phyloP scores from a whole-genome alignment of 2,113 vertebrate genomes.

The Tenebrosternarchus preto region DNA sequence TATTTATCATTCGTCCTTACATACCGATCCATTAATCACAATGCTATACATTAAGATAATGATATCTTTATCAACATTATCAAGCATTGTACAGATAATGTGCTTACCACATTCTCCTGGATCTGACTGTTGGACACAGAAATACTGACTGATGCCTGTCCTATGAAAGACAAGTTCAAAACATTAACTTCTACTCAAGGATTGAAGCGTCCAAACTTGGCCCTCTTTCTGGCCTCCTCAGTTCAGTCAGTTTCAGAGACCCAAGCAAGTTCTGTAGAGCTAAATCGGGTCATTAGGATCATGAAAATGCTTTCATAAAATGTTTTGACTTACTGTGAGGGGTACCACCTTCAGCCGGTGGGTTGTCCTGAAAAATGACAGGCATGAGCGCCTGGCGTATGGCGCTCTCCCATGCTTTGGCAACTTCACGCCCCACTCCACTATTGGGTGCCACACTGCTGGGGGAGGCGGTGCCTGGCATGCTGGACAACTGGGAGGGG shows the following conservation, averaged over 20 bases:
- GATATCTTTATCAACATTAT: neutral
- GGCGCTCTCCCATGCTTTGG: slow-evolving; percentile 81
- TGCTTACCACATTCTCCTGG: slow-evolving; percentile 86
- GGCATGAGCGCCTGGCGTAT: slow-evolving; percentile 91
- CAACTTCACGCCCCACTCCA: slow-evolving; percentile 79
- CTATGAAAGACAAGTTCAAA: slow-evolving; percentile 62
- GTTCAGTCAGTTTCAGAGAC: neutral
- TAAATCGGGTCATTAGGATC: neutral
- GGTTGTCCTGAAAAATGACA: slow-evolving; percentile 83
- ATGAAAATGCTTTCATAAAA: neutral
- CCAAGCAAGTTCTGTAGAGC: neutral
- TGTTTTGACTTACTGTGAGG: slow-evolving; percentile 75
- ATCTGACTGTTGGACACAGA: slow-evolving; percentile 91
- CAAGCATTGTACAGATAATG: neutral
- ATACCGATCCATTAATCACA: neutral
- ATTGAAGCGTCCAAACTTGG: slow-evolving; percentile 2
- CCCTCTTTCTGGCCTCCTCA: neutral
- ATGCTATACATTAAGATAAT: neutral
- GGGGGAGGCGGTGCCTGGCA: slow-evolving; percentile 64
- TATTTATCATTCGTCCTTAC: neutral
- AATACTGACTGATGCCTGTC: slow-evolving; percentile 87
- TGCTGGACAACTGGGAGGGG: slow-evolving; percentile 42
- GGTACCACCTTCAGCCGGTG: slow-evolving; percentile 71
- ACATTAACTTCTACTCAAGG: neutral
- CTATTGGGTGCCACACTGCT: slow-evolving; percentile 71